phyloP scores from a whole-genome alignment of 1,140 invertebrate species.

The Penaeus vannamei region DNA sequence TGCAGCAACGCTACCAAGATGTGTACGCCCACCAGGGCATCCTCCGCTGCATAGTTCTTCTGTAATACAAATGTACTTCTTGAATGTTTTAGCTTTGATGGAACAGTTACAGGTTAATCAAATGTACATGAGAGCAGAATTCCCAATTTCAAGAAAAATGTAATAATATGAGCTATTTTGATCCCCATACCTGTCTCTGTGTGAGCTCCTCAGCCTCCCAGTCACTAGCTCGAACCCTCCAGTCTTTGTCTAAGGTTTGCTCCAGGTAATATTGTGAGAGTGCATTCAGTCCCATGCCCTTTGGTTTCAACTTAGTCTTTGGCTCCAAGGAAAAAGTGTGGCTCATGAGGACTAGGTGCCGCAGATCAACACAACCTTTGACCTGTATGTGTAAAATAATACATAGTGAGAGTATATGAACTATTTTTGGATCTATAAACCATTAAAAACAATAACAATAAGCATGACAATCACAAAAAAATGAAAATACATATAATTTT shows the following conservation, averaged over 20 bases:
- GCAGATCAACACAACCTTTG: conserved; percentile 80
- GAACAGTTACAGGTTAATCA: too few relatives aligned
- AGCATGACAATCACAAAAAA: too few relatives aligned
- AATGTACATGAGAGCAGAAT: too few relatives aligned
- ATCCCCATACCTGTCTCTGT: conserved; percentile 33
- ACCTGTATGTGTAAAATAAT: conserved; percentile 13
- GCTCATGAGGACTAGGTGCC: conserved; percentile 76
- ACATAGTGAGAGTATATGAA: background rate
- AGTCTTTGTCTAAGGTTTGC: conserved; percentile 79
- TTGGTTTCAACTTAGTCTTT: background rate
- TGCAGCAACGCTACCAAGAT: background rate
- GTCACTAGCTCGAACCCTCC: conserved; percentile 70
- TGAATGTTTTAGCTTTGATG: too few relatives aligned
- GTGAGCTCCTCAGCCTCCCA: conserved; percentile 80
- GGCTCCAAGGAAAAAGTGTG: background rate
- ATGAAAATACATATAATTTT: too few relatives aligned
- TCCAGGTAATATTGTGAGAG: conserved; percentile 70
- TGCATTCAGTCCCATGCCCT: conserved; percentile 52
- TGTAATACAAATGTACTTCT: background rate
- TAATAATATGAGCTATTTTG: too few relatives aligned
- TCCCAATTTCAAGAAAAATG: too few relatives aligned
- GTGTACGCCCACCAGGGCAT: conserved; percentile 20
- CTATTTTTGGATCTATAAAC: too few relatives aligned
- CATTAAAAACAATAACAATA: too few relatives aligned
- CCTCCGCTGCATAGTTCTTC: conserved; percentile 32